Evolutionary conservation across 2,888 invertebrate species (phyloP).

Genomic region (Caenorhabditis sulstoni): DNA sequence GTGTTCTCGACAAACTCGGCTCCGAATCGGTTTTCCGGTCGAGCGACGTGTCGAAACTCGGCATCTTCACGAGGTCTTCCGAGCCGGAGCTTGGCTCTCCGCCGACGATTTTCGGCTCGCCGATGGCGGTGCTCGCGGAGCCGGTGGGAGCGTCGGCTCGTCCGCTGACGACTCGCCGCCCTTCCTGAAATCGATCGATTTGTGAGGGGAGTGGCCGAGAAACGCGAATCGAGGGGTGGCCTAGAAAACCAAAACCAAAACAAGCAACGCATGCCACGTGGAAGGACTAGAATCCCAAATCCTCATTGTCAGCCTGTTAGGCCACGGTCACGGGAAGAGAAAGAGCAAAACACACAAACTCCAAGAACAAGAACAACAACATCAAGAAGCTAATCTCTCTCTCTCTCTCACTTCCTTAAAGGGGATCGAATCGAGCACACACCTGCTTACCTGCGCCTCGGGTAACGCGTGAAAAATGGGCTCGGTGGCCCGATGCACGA

Average conservation of each 20-base stretch:
- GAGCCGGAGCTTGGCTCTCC: background rate
- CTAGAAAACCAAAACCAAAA: too few species aligned
- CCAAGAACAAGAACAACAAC: too few species aligned
- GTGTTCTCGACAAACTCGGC: slow-evolving; percentile 43
- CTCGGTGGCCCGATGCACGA: slow-evolving; percentile 68
- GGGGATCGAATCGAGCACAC: slow-evolving; percentile 21
- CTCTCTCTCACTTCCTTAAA: slow-evolving; percentile 16
- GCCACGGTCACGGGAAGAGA: too few species aligned
- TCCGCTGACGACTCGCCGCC: slow-evolving; percentile 39
- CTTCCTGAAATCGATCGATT: slow-evolving; percentile 38
- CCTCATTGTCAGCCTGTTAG: too few species aligned
- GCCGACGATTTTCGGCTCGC: slow-evolving; percentile 44
- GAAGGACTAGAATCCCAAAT: too few species aligned
- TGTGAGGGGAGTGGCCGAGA: too few species aligned
- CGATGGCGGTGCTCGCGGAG: too few species aligned
- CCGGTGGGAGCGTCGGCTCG: slow-evolving; percentile 31
- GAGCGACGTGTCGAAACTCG: slow-evolving; percentile 43
- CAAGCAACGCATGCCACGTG: too few species aligned
- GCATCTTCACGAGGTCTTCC: slow-evolving; percentile 54
- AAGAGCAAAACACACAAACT: too few species aligned
- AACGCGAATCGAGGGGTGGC: too few species aligned
- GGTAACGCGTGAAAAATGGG: slow-evolving; percentile 66
- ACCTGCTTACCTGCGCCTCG: slow-evolving; percentile 64
- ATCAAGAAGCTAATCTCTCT: too few species aligned
- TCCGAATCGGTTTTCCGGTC: slow-evolving; percentile 58